phyloP scores from a whole-genome alignment of 1,140 invertebrate species.

The Hetaerina americana region DNA sequence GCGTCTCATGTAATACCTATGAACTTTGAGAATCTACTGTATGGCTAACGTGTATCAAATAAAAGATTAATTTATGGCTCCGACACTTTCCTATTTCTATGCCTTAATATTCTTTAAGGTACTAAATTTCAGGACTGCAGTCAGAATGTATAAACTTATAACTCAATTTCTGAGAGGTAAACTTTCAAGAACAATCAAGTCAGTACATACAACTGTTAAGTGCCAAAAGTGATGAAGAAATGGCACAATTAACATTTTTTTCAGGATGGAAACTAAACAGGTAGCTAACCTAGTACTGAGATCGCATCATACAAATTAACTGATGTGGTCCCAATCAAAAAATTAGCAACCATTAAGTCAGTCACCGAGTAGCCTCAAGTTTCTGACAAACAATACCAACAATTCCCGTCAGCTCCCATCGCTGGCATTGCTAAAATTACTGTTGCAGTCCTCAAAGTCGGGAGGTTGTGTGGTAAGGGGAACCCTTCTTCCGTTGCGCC shows the following conservation, averaged over 20 bases:
- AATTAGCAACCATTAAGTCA: not conserved
- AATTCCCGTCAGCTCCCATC: slow-evolving; percentile 16
- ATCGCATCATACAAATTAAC: not conserved
- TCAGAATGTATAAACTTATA: too few relatives aligned
- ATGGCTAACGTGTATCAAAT: too few relatives aligned
- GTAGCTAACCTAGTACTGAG: not conserved
- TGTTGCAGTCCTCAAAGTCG: slow-evolving; percentile 16
- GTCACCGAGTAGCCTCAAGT: not conserved
- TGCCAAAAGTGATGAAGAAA: too few relatives aligned
- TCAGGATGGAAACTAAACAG: too few relatives aligned
- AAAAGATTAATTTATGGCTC: too few relatives aligned
- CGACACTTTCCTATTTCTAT: too few relatives aligned
- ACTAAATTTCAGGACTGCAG: too few relatives aligned
- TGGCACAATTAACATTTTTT: too few relatives aligned
- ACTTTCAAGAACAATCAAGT: not conserved
- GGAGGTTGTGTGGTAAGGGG: not conserved
- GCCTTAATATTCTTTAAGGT: too few relatives aligned
- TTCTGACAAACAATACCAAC: not conserved
- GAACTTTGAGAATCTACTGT: too few relatives aligned
- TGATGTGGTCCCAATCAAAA: not conserved
- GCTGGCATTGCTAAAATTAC: slow-evolving; percentile 17
- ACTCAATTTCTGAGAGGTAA: not conserved
- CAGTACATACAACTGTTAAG: not conserved
- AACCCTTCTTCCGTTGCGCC: not conserved
- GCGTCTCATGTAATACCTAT: too few relatives aligned